phyloP scores from a whole-genome alignment of 2,888 invertebrate genomes.

The Sussaba pulchella region DNA sequence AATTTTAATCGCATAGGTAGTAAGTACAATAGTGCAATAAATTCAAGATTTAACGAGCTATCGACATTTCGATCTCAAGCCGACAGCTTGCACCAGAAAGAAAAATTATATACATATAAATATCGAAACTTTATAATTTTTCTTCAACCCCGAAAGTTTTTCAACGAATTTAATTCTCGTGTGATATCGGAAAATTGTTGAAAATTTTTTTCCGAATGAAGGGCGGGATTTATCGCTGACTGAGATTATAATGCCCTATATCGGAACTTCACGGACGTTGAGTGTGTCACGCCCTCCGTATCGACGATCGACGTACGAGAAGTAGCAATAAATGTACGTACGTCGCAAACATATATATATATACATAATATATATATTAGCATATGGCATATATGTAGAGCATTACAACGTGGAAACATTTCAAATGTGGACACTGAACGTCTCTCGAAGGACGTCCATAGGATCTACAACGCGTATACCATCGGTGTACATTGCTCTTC shows the following conservation, averaged over 20 bases:
- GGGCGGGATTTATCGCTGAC: too few relatives aligned
- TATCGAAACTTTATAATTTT: background rate
- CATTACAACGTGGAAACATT: slow-evolving; percentile 29
- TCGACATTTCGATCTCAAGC: slow-evolving; percentile 17
- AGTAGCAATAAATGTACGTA: slow-evolving; percentile 34
- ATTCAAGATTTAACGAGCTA: background rate
- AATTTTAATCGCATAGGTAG: too few relatives aligned
- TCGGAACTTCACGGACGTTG: background rate
- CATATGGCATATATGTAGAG: slow-evolving; percentile 37
- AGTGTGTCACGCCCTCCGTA: too few relatives aligned
- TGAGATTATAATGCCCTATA: background rate
- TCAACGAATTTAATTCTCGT: background rate
- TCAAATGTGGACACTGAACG: slow-evolving; percentile 37
- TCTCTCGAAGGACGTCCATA: slow-evolving; percentile 54
- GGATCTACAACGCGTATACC: slow-evolving; percentile 38
- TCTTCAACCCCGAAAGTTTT: background rate
- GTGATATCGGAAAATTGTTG: background rate
- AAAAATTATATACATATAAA: too few relatives aligned
- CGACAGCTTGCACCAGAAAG: slow-evolving; percentile 1
- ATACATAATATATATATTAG: slow-evolving; percentile 15
- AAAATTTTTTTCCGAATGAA: background rate
- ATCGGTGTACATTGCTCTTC: slow-evolving; percentile 19
- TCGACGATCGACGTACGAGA: slow-evolving; percentile 4
- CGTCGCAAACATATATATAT: slow-evolving; percentile 10
- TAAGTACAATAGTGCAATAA: too few relatives aligned